Conservation (phyloP, 2,113 vertebrate species). For the Diphyllodes magnificus region DNA sequence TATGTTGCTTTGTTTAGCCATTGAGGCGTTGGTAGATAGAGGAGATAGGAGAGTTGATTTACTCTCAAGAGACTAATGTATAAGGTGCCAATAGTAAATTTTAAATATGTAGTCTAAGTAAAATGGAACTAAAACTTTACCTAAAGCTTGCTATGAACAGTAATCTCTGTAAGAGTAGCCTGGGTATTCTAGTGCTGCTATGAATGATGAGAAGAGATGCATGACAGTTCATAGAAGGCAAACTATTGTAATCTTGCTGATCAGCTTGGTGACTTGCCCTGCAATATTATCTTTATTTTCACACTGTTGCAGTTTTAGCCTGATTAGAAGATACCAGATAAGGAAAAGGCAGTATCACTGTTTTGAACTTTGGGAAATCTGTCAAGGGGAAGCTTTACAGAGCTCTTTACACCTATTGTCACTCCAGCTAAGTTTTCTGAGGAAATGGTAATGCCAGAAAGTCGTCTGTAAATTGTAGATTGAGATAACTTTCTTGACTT, state of each 20-base stretch:
- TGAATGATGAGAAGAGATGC: neutral
- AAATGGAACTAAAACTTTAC: neutral
- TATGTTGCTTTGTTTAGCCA: conserved; percentile 1
- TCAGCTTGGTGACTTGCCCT: neutral
- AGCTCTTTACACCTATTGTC: neutral
- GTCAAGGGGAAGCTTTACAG: neutral
- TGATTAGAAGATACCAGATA: neutral
- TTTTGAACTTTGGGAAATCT: neutral
- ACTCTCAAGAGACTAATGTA: neutral
- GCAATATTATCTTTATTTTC: neutral
- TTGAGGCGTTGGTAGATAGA: neutral
- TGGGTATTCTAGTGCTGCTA: neutral
- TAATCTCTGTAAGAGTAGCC: neutral
- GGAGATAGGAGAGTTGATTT: neutral
- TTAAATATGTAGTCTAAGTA: neutral
- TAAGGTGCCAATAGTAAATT: neutral
- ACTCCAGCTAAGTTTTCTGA: neutral
- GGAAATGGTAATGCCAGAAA: neutral
- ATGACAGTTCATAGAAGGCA: neutral
- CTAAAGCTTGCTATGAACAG: neutral
- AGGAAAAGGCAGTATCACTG: neutral
- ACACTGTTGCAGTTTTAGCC: neutral
- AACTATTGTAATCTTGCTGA: neutral
- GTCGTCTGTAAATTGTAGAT: neutral
- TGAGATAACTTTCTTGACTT: neutral